Evolutionary conservation across 1,140 invertebrate species (phyloP).

Genomic region (Eumaeus atala): DNA sequence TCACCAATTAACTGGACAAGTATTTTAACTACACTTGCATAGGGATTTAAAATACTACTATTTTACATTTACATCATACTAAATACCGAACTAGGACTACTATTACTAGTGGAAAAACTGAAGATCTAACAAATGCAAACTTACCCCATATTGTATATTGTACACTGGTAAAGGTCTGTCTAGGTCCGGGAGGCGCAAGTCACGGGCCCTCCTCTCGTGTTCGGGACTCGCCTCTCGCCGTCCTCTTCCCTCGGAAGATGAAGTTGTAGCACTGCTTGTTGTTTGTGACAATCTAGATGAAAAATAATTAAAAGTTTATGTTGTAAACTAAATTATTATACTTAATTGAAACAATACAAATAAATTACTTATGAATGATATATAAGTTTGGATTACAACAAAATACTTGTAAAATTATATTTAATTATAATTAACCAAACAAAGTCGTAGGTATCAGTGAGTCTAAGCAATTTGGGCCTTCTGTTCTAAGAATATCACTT

Average conservation of each 20-base stretch:
- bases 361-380: too few relatives aligned
- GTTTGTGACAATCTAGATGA: conserved; percentile 73
- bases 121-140: conserved; percentile 15
- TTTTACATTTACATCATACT: too few relatives aligned
- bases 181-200: conserved; percentile 57
- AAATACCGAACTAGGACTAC: too few relatives aligned
- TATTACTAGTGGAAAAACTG: too few relatives aligned
- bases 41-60: too few relatives aligned
- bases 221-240: conserved; percentile 57
- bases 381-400: too few relatives aligned
- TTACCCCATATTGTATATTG: conserved; percentile 76
- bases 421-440: not conserved
- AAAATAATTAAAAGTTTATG: too few relatives aligned
- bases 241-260: conserved; percentile 64
- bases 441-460: not conserved
- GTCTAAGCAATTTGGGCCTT: not conserved
- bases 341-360: too few relatives aligned
- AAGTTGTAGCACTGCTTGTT: conserved; percentile 71
- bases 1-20: too few relatives aligned
- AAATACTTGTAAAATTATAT: not conserved
- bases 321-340: too few relatives aligned
- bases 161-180: conserved; percentile 69
- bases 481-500: too few relatives aligned
- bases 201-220: conserved; percentile 38
- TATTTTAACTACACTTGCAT: too few relatives aligned